Percentiles rank a stretch among this genome's conserved stretches.
Conservation (phyloP, 2,888 invertebrate genomes). For the Zygogramma bicolorata region DNA sequence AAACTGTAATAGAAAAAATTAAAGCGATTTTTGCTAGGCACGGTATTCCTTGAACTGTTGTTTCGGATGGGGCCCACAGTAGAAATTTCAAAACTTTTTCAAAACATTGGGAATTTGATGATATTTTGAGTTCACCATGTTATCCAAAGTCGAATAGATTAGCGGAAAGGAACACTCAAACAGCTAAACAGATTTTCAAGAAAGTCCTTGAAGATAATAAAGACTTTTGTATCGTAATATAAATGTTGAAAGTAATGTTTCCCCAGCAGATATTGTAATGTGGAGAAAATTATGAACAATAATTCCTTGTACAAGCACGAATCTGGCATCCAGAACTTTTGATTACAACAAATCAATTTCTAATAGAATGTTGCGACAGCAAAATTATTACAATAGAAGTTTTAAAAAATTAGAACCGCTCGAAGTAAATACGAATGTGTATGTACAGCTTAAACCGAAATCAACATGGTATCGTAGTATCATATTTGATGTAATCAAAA, state of each 20-base stretch:
- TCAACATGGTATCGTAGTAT: not conserved
- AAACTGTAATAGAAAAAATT: not conserved
- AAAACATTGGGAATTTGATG: not conserved
- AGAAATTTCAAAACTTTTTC: not conserved
- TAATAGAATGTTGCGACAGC: too few species aligned
- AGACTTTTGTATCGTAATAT: too few species aligned
- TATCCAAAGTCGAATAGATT: not conserved
- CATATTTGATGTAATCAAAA: not conserved
- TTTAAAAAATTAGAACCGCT: not conserved
- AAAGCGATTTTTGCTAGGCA: not conserved
- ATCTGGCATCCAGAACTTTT: not conserved
- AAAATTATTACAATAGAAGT: not conserved
- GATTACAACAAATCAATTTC: not conserved
- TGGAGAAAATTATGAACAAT: not conserved
- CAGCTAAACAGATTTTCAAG: too few species aligned
- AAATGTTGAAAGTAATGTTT: too few species aligned
- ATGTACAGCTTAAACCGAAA: not conserved
- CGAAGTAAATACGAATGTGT: not conserved
- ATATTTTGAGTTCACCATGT: not conserved
- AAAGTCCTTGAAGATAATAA: too few species aligned
- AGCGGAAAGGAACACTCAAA: too few species aligned
- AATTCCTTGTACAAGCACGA: not conserved
- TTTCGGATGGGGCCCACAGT: not conserved
- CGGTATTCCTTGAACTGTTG: not conserved
- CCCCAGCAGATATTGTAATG: too few species aligned